These are phyloP conservation scores for Dendroctonus valens DNA, from an alignment of 1,140 invertebrate species.

Conservation along the genomic window DNA sequence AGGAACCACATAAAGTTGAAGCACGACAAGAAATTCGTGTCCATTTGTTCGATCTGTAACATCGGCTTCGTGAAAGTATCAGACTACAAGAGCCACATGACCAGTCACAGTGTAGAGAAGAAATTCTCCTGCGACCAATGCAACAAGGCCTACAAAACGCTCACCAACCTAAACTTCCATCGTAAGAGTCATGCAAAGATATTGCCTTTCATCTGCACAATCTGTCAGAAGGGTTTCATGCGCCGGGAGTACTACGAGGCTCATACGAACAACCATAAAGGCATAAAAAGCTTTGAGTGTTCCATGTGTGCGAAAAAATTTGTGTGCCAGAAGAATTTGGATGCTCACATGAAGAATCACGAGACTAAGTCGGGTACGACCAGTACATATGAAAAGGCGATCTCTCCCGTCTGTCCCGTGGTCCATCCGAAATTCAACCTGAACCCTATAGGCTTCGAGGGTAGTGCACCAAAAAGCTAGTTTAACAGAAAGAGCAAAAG, in stretches of 20 bases:
- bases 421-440: slow-evolving; percentile 46
- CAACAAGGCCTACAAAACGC: slow-evolving; percentile 46
- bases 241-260: slow-evolving; percentile 47
- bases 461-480: slow-evolving; percentile 39
- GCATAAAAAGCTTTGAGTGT: slow-evolving; percentile 45
- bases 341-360: slow-evolving; percentile 46
- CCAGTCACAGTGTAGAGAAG: slow-evolving; percentile 44
- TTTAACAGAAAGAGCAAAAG: slow-evolving; percentile 44
- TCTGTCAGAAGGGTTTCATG: slow-evolving; percentile 47
- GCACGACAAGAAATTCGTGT: slow-evolving; percentile 47
- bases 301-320: slow-evolving; percentile 43
- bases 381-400: slow-evolving; percentile 43
- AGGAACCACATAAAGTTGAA: slow-evolving; percentile 45
- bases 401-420: slow-evolving; percentile 40
- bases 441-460: slow-evolving; percentile 46
- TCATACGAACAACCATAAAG: slow-evolving; percentile 45
- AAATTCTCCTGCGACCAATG: slow-evolving; percentile 46
- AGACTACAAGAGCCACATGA: slow-evolving; percentile 46
- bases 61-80: slow-evolving; percentile 47
- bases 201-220: slow-evolving; percentile 41
- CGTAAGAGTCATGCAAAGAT: slow-evolving; percentile 45
- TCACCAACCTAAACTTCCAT: slow-evolving; percentile 49
- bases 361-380: slow-evolving; percentile 43
- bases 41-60: slow-evolving; percentile 47
- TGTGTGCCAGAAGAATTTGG: slow-evolving; percentile 46